Evolutionary conservation across 2,113 vertebrate species (phyloP).

Genomic region (Verasper variegatus): DNA sequence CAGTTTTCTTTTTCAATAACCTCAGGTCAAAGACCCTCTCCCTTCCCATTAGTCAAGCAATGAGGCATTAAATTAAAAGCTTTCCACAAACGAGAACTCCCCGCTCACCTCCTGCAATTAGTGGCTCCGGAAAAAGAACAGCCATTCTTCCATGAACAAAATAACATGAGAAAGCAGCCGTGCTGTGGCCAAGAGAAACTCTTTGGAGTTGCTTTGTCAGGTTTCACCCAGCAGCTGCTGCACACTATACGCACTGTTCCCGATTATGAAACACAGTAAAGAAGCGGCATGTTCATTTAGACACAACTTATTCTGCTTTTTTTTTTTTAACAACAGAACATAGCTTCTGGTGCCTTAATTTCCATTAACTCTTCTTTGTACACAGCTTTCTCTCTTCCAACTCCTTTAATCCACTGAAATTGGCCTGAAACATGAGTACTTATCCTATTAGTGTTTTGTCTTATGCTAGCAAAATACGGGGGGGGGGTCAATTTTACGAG

Average conservation of each 20-base stretch:
- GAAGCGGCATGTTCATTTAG: background rate
- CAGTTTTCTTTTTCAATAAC: constrained; percentile 1
- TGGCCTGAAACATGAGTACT: background rate
- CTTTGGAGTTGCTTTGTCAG: background rate
- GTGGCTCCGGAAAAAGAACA: constrained; percentile 30
- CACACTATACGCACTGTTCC: background rate
- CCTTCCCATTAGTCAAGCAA: constrained; percentile 28
- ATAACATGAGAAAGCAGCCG: background rate
- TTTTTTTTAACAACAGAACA: background rate
- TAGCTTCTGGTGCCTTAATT: background rate
- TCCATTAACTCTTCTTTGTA: constrained; percentile 1
- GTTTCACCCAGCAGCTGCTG: constrained; percentile 29
- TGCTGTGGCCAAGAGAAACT: constrained; percentile 9
- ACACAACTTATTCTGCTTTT: background rate
- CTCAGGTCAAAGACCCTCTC: constrained; percentile 12
- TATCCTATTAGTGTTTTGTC: background rate
- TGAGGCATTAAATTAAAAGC: constrained; percentile 49
- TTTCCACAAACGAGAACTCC: constrained; percentile 31
- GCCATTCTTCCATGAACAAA: constrained; percentile 26
- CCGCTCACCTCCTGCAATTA: constrained; percentile 58
- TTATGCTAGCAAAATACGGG: background rate
- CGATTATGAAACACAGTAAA: background rate
- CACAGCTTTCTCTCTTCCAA: background rate
- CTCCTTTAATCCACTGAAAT: background rate
- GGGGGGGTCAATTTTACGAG: background rate